phyloP scores from a whole-genome alignment of 2,113 vertebrate species.

The Oreochromis niloticus region DNA sequence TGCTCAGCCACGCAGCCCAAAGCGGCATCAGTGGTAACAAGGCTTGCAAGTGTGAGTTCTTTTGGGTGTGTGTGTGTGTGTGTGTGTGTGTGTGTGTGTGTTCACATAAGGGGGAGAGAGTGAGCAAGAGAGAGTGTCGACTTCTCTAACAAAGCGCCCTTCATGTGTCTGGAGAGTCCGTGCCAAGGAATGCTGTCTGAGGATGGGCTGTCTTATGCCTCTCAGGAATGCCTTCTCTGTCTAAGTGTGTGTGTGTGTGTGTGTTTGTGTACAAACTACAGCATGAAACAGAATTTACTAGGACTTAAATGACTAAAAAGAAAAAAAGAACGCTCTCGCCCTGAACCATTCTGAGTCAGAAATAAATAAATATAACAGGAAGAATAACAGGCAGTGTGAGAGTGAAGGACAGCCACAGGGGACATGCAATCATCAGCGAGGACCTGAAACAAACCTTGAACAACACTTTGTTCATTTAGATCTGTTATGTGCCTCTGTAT shows the following conservation, averaged over 20 bases:
- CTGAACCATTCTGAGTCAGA: not conserved
- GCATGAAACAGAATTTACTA: not conserved
- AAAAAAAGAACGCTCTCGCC: not conserved
- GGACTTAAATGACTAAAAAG: not conserved
- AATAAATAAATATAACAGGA: not conserved
- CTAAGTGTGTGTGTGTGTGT: not conserved
- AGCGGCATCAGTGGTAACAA: constrained; percentile 15
- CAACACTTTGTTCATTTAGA: not conserved
- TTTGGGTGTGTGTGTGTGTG: not conserved
- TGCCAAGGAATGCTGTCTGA: constrained; percentile 67
- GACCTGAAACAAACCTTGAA: not conserved
- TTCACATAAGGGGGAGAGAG: not conserved
- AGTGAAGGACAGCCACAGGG: not conserved
- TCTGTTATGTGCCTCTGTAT: not conserved
- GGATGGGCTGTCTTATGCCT: constrained; percentile 52
- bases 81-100: not conserved
- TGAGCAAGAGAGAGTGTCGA: not conserved
- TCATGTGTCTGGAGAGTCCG: constrained; percentile 59
- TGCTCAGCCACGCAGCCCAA: constrained; percentile 13
- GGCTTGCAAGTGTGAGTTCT: constrained; percentile 1
- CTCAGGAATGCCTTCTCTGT: constrained; percentile 41
- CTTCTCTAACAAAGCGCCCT: constrained; percentile 66
- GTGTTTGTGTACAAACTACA: constrained; percentile 1
- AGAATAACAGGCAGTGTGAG: not conserved
- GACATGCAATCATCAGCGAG: not conserved